phyloP scores from a whole-genome alignment of 2,888 invertebrate species.

The Carpatolechia fugitivella region DNA sequence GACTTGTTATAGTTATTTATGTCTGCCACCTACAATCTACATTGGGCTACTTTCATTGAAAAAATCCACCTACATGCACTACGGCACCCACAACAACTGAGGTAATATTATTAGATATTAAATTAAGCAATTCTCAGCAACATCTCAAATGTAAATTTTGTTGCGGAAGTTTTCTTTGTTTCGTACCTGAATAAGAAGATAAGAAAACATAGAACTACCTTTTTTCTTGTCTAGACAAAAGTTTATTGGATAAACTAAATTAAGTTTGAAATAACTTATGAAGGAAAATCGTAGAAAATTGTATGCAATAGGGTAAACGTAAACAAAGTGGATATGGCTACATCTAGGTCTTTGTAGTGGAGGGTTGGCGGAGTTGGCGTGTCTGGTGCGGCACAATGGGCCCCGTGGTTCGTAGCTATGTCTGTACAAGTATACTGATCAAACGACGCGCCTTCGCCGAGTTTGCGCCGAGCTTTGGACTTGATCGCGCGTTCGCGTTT shows the following conservation, averaged over 20 bases:
- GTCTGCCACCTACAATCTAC: constrained; percentile 26
- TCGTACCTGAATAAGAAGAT: neutral
- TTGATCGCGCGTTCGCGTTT: constrained; percentile 69
- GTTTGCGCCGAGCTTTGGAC: constrained; percentile 68
- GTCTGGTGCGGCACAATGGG: constrained; percentile 68
- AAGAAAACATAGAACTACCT: neutral
- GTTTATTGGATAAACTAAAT: neutral
- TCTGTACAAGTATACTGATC: constrained; percentile 41
- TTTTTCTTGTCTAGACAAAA: neutral
- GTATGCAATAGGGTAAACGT: constrained; percentile 9
- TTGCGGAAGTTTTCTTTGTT: neutral
- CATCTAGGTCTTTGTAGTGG: constrained; percentile 48
- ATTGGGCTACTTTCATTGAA: constrained; percentile 23
- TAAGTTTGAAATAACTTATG: neutral
- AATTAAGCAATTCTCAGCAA: neutral
- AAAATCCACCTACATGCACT: constrained; percentile 17
- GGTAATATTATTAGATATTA: neutral
- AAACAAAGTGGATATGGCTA: constrained; percentile 27
- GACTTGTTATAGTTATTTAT: neutral
- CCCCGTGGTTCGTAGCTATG: constrained; percentile 61
- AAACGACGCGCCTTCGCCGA: constrained; percentile 53
- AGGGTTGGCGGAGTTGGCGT: constrained; percentile 50
- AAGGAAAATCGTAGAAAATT: neutral
- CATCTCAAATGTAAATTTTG: neutral
- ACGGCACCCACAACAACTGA: neutral